Percentiles rank a stretch among this genome's conserved stretches.
phyloP scores from a whole-genome alignment of 2,797 vertebrate species.

The Microchirus variegatus region DNA sequence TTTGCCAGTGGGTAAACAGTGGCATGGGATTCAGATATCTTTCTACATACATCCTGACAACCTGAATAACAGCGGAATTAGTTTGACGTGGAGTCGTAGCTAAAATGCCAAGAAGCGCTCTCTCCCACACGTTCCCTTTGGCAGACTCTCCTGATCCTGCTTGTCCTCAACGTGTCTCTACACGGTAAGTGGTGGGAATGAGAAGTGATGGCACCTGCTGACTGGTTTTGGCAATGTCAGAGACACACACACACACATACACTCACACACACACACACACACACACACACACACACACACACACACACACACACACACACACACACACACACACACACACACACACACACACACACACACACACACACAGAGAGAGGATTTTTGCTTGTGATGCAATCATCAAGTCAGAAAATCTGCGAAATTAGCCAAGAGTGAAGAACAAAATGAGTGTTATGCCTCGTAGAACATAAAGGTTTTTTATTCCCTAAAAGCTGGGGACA shows the following conservation, averaged over 20 bases:
- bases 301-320: slow-evolving; percentile 19
- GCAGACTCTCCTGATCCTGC: slow-evolving; percentile 62
- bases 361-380: slow-evolving; percentile 21
- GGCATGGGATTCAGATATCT: slow-evolving; percentile 38
- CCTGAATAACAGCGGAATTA: slow-evolving; percentile 59
- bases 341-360: slow-evolving; percentile 21
- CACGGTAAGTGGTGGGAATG: slow-evolving; percentile 68
- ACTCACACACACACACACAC: slow-evolving; percentile 17
- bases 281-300: slow-evolving; percentile 22
- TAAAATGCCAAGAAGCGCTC: slow-evolving; percentile 59
- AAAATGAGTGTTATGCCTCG: slow-evolving; percentile 34
- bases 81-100: slow-evolving; percentile 56
- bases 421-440: slow-evolving; percentile 47
- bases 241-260: slow-evolving; percentile 19
- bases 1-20: slow-evolving; percentile 47
- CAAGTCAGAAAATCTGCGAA: slow-evolving; percentile 68
- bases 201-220: slow-evolving; percentile 80
- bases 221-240: slow-evolving; percentile 66
- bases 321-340: slow-evolving; percentile 21
- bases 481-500: neutral
- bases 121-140: slow-evolving; percentile 69
- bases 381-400: slow-evolving; percentile 71
- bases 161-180: slow-evolving; percentile 66
- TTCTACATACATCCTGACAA: slow-evolving; percentile 59
- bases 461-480: slow-evolving; percentile 20